phyloP scores from a whole-genome alignment of 2,113 vertebrate genomes.

The Piliocolobus tephrosceles region DNA sequence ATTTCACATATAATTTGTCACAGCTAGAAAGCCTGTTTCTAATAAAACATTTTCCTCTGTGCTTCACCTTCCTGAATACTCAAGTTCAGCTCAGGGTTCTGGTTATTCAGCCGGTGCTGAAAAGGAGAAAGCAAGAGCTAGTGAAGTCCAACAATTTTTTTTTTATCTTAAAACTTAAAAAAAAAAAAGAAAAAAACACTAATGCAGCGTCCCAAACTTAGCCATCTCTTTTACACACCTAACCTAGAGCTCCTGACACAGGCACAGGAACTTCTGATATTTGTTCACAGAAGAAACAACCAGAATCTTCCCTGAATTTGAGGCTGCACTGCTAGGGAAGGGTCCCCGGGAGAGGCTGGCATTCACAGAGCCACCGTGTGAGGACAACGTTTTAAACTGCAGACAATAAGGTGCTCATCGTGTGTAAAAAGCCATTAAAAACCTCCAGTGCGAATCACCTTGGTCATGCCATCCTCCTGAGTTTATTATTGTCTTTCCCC shows the following conservation, averaged over 20 bases:
- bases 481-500: conserved; percentile 74
- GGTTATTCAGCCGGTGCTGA: conserved; percentile 53
- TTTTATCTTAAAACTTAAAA: neutral
- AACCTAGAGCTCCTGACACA: neutral
- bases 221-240: neutral
- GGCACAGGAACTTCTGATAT: neutral
- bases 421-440: conserved; percentile 58
- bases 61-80: neutral
- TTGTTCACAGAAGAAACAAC: neutral
- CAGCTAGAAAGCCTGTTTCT: conserved; percentile 46
- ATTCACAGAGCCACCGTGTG: conserved; percentile 1
- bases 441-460: conserved; percentile 57
- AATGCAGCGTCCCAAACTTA: neutral
- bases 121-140: conserved; percentile 55
- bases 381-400: conserved; percentile 62
- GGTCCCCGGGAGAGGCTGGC: neutral
- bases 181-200: neutral
- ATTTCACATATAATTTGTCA: conserved; percentile 48
- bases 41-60: conserved; percentile 29
- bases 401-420: conserved; percentile 52
- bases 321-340: neutral
- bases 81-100: conserved; percentile 48
- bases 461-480: conserved; percentile 50
- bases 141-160: neutral
- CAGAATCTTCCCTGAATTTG: neutral